These are phyloP conservation scores for Sebastes reedi DNA, from an alignment of 2,797 vertebrate genomes.

Conservation along the genomic window DNA sequence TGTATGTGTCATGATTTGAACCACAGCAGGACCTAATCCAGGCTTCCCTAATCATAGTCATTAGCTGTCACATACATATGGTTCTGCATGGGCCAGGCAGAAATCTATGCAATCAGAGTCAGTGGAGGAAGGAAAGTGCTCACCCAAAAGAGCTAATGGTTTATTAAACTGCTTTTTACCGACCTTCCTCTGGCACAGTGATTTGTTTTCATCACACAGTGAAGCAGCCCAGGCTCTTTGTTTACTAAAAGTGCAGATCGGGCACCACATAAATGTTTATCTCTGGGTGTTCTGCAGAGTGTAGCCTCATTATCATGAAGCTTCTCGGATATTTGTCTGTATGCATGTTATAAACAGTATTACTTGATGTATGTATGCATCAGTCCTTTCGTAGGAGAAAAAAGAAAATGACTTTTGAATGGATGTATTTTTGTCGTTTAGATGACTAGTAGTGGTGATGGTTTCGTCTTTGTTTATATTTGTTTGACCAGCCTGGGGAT, in stretches of 20 bases:
- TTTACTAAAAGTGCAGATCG: conserved; percentile 31
- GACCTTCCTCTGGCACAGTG: conserved; percentile 44
- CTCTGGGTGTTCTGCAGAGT: conserved; percentile 7
- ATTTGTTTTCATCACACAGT: conserved; percentile 64
- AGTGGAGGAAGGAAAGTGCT: conserved; percentile 53
- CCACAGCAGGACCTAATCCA: conserved; percentile 72
- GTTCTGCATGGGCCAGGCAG: conserved; percentile 23
- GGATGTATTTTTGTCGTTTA: conserved; percentile 16
- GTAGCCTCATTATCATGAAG: conserved; percentile 39
- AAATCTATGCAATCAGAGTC: conserved; percentile 34
- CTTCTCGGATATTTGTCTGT: background rate
- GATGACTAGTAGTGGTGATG: conserved; percentile 27
- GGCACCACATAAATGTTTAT: conserved; percentile 27
- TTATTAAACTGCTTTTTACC: conserved; percentile 63
- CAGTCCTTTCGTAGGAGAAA: background rate
- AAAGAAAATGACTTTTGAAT: background rate
- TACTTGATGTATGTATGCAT: background rate
- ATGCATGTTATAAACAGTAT: background rate
- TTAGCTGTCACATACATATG: conserved; percentile 69
- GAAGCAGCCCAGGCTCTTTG: conserved; percentile 35
- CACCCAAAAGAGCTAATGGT: conserved; percentile 67
- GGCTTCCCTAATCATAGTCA: conserved; percentile 75
- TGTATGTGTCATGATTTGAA: conserved; percentile 53
- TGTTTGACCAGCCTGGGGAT: conserved; percentile 34
- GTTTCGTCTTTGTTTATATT: conserved; percentile 47